Base-by-base conservation (phyloP, 2,888 invertebrate genomes). In the Drosophila imparisetae region DNA sequence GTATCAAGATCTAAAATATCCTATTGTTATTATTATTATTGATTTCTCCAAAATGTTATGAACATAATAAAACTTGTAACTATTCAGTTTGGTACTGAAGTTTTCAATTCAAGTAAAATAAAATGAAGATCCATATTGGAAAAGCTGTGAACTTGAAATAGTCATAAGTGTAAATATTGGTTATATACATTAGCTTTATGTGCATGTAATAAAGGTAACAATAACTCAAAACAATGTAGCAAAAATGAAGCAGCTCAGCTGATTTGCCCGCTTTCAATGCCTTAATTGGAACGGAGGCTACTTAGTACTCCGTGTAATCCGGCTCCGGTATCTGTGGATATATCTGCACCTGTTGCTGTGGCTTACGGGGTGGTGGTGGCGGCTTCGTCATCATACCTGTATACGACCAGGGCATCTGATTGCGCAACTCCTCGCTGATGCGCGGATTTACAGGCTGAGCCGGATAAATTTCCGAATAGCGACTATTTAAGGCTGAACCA, bases 371-470 rank as follows among this genome's bases (percentile, higher is more conserved):
- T 24, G 90, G 90, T 29, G 83, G 82, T 5, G 84, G 81, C 0
- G 89, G 89, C 53, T 89, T 86, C 10, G 82, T 80, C 55, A 86
- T 78, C 78, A 90, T 83, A 75, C 86, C 90, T 2, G 92, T 92
- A 45, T 95, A 95, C 8, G 95, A 94, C 95, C 95, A 95, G 18
- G 95, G 95, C 83, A 95, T 91, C 90, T 95, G 95, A 30, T 94
- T 93, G 72, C 94, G 94, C 55, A 95, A 91, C 80, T 94, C 95
- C 27, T 93, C 94, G 34, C 90, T 92, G 21, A 92, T 83, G 2
- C 90, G 90, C 7, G 85, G 82, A 69, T 81, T 86, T 24, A 72
- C 75, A 0, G 72, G 88, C 48, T 68, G 81, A n/a, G 77, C 71
- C 10, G 87, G 83, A 54, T 84, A 76, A 1, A 85, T 85, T 11